Conservation (phyloP, 2,797 vertebrate species). For the Anas flavirostris region DNA sequence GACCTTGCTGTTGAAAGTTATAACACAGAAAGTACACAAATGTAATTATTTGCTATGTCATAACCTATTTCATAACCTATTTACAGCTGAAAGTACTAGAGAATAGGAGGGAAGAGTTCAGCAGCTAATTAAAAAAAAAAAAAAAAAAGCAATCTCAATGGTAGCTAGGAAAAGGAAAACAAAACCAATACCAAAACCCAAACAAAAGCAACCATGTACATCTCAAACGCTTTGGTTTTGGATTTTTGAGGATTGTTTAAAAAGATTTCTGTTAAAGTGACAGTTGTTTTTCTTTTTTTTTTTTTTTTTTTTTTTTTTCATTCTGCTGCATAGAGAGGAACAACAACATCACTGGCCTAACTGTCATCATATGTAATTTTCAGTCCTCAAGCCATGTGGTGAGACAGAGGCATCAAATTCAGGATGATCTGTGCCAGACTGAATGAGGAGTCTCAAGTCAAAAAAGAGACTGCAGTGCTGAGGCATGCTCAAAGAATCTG, state of each 20-base stretch:
- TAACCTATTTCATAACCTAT: constrained; percentile 16
- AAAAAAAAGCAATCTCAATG: background rate
- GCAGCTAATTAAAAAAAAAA: background rate
- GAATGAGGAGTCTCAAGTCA: background rate
- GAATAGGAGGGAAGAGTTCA: background rate
- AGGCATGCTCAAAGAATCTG: background rate
- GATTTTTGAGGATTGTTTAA: background rate
- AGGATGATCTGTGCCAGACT: background rate
- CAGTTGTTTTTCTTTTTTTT: background rate
- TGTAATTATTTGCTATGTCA: background rate
- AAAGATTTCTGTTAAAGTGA: background rate
- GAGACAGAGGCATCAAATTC: background rate
- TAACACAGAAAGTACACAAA: constrained; percentile 3
- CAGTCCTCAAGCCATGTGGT: background rate
- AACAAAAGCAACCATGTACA: background rate
- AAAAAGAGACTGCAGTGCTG: background rate
- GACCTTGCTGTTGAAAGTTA: constrained; percentile 19
- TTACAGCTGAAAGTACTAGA: background rate
- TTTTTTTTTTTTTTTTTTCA: background rate
- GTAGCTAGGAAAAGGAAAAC: background rate
- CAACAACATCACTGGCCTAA: background rate
- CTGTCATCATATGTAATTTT: background rate
- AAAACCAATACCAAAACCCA: background rate
- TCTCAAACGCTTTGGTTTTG: background rate
- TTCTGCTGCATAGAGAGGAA: background rate